These are phyloP conservation scores for Cryptophagus acutangulus DNA, from an alignment of 2,888 invertebrate species.

Conservation along the genomic window DNA sequence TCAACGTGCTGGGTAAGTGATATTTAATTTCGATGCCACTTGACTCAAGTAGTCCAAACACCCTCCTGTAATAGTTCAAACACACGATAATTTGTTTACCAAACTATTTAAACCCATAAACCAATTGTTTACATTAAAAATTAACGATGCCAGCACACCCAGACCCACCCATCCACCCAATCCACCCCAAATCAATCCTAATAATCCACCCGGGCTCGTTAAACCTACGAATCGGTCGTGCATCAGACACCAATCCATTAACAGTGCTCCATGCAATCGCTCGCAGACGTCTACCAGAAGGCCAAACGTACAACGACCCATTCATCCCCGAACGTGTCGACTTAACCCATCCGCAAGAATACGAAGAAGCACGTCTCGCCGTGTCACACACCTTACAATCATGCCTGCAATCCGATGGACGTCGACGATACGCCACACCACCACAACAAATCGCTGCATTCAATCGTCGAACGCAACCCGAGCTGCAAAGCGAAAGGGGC, in stretches of 20 bases:
- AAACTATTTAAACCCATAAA: no score
- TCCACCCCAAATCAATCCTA: constrained; percentile 76
- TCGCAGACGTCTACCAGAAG: constrained; percentile 55
- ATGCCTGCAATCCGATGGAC: constrained; percentile 77
- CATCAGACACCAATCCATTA: constrained; percentile 83
- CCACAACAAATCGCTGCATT: constrained; percentile 86
- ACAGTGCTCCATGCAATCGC: constrained; percentile 84
- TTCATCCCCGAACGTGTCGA: constrained; percentile 63
- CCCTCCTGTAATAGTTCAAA: no score
- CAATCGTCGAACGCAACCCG: constrained; percentile 74
- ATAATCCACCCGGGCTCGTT: constrained; percentile 94
- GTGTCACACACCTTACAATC: constrained; percentile 84
- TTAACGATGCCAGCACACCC: constrained; percentile 2
- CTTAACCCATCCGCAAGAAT: constrained; percentile 65
- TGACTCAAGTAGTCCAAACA: no score
- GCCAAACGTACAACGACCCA: constrained; percentile 32
- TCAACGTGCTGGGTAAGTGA: no score
- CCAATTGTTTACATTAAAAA: no score
- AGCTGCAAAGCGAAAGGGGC: constrained; percentile 55
- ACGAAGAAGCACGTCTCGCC: constrained; percentile 78
- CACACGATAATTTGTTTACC: no score
- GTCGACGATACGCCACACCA: constrained; percentile 72
- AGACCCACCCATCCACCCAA: constrained; percentile 45
- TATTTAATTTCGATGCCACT: no score
- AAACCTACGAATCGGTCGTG: constrained; percentile 82